Percentiles rank a stretch among this genome's conserved stretches.
phyloP scores from a whole-genome alignment of 2,797 vertebrate species.

The Acanthornis magna region DNA sequence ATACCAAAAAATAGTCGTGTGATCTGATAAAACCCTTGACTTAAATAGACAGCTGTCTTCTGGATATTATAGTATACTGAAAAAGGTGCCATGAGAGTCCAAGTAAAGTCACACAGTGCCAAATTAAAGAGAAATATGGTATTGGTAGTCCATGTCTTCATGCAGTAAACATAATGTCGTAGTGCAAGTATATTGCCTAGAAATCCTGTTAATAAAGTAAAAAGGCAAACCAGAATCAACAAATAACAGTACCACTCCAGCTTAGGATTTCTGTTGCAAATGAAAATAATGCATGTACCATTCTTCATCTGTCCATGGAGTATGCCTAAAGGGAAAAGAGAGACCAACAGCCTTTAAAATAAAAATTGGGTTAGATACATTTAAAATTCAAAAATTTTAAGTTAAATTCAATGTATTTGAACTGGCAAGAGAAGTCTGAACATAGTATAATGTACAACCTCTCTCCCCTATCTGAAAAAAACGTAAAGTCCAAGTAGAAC shows the following conservation, averaged over 20 bases:
- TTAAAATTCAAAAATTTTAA: not conserved
- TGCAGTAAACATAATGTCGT: slow-evolving; percentile 70
- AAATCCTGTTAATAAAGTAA: slow-evolving; percentile 76
- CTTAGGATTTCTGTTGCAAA: slow-evolving; percentile 70
- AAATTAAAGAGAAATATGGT: slow-evolving; percentile 80
- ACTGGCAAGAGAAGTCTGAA: not conserved
- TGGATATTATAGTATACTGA: slow-evolving; percentile 75
- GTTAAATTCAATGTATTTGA: not conserved
- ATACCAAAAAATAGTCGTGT: slow-evolving; percentile 79
- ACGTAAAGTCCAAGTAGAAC: not conserved
- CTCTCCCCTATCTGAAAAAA: not conserved
- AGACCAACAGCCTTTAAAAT: slow-evolving; percentile 10
- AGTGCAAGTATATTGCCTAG: slow-evolving; percentile 78
- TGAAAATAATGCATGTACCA: slow-evolving; percentile 56
- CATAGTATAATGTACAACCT: not conserved
- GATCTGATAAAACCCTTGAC: slow-evolving; percentile 72
- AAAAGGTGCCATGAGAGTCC: slow-evolving; percentile 81
- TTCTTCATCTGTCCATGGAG: slow-evolving; percentile 31
- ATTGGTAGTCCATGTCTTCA: slow-evolving; percentile 72
- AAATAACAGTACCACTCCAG: slow-evolving; percentile 79
- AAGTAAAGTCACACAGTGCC: slow-evolving; percentile 79
- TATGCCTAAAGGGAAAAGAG: slow-evolving; percentile 33
- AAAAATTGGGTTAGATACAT: not conserved
- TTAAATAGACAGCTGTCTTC: slow-evolving; percentile 12
- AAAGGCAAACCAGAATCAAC: slow-evolving; percentile 70